These are phyloP conservation scores for Hemiprocne comata DNA, from an alignment of 2,113 vertebrate species.

Conservation along the genomic window DNA sequence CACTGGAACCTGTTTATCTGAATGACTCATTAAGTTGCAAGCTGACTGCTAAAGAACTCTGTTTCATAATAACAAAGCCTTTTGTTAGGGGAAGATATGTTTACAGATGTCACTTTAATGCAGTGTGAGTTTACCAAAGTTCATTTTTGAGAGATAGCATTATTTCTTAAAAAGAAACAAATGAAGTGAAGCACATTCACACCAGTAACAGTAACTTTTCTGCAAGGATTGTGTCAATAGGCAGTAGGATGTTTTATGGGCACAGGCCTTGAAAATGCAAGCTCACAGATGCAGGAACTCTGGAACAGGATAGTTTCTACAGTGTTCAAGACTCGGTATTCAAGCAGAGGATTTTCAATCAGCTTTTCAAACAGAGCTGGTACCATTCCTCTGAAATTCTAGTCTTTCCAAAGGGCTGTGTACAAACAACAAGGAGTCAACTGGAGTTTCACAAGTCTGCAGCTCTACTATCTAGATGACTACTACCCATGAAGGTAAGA, in stretches of 20 bases:
- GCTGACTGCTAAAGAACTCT: background rate
- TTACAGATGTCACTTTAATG: background rate
- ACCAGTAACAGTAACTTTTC: background rate
- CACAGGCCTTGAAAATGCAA: background rate
- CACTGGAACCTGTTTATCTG: background rate
- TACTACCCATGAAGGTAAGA: background rate
- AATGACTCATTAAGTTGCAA: background rate
- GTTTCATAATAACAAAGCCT: background rate
- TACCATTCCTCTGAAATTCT: background rate
- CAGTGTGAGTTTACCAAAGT: background rate
- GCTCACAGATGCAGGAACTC: background rate
- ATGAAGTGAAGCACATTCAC: rapidly evolving
- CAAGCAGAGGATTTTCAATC: background rate
- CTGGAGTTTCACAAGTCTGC: background rate
- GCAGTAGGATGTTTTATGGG: background rate
- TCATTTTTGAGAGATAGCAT: rapidly evolving
- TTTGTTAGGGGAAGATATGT: background rate
- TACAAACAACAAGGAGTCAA: background rate
- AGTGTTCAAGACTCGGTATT: background rate
- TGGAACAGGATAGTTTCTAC: background rate
- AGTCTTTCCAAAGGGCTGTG: background rate
- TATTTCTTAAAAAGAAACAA: background rate
- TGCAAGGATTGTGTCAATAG: rapidly evolving
- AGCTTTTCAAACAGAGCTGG: background rate
- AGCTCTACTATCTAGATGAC: background rate